Base-by-base conservation (phyloP, 1,140 invertebrate genomes). In the Zaprionus capensis region DNA sequence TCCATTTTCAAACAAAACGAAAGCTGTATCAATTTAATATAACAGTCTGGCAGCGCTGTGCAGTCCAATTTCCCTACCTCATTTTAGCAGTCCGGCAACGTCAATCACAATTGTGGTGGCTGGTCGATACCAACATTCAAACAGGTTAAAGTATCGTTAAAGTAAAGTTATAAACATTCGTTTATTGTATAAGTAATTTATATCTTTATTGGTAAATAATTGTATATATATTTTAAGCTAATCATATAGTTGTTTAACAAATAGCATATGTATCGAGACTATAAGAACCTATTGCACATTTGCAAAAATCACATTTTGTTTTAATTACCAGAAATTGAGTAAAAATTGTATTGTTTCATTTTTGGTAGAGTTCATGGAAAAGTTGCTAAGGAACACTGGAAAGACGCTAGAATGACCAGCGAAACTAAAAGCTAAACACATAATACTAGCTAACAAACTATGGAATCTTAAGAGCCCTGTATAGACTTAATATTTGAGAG, bases 391-490 rank as follows among this genome's bases (percentile, higher is more conserved):
- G 70, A 76, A 67, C 82, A 82, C 64, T 79, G 65, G 58, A 73
- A 82, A 67, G 55, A 67, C 62, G 36, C 70, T 65, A 0, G 51
- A 41, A 55, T 63, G 24, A 62, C 44, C 49, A 79, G 68, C 71
- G 44, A 2, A 2, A 38, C 53, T 55, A 63, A 17, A 62, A 72
- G 36, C 34, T 68, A 76, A n/a, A 20, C 24, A 14, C 46, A 66
- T 76, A 83, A 68, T 36, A 49, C 73, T 85, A 79, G 20, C 67
- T 78, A 67, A 55, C 34, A 44, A 56, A 36, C 58, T 76, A 82
- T 75, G 68, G 57, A 78, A 78, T 71, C 51, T 65, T 70, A 78
- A 71, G 75, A 81, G 74, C 71, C 74, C 81, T 80, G 61, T 58
- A 68, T 70, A 65, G 46, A 57, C 56, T 66, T 53, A 62, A 51